Evolutionary conservation across 1,140 invertebrate genomes (phyloP).

Genomic region (Zaprionus inermis): DNA sequence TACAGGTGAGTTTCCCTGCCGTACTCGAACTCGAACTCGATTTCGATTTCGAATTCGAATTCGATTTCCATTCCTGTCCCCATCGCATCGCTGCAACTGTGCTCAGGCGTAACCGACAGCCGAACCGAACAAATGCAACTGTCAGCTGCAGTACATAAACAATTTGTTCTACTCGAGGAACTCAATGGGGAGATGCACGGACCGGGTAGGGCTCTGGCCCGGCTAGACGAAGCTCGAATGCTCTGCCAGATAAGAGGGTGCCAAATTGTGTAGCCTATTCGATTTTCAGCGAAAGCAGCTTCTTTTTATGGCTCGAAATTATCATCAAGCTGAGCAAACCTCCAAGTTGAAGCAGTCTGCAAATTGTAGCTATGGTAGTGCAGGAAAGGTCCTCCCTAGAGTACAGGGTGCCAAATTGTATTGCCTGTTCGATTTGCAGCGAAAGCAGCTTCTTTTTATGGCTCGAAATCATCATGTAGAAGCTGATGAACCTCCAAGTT

Average conservation of each 20-base stretch:
- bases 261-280: too few relatives aligned
- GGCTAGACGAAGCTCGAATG: background rate
- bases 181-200: background rate
- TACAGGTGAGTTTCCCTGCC: constrained; percentile 92
- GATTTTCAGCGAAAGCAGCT: too few relatives aligned
- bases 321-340: background rate
- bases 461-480: too few relatives aligned
- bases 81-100: constrained; percentile 6
- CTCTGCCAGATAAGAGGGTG: background rate
- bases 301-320: background rate
- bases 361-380: background rate
- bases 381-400: background rate
- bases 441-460: too few relatives aligned
- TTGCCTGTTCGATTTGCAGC: too few relatives aligned
- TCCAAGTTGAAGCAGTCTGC: too few relatives aligned
- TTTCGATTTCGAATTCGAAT: background rate
- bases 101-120: constrained; percentile 30
- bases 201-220: background rate
- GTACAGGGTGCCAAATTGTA: too few relatives aligned
- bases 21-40: background rate
- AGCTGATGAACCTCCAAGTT: too few relatives aligned
- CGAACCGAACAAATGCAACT: constrained; percentile 25
- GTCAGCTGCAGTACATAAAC: constrained; percentile 26
- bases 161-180: constrained; percentile 17
- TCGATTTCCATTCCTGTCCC: background rate